These are phyloP conservation scores for Zeuzera pyrina DNA, from an alignment of 2,888 invertebrate species.

Conservation along the genomic window DNA sequence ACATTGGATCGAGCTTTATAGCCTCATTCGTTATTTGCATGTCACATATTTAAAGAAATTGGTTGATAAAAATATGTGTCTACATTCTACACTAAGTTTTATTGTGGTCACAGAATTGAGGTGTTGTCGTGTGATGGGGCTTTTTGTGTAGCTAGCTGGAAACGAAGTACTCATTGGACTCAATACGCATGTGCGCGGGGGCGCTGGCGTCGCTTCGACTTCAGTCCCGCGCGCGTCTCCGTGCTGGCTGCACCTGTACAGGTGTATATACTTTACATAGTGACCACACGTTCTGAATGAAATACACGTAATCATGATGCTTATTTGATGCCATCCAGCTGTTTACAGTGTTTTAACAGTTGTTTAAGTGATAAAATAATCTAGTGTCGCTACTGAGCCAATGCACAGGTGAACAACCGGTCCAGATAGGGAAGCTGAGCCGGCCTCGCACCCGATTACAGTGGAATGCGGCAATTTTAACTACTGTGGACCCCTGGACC, in stretches of 20 bases:
- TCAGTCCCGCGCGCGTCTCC: slow-evolving; percentile 56
- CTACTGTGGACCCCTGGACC: slow-evolving; percentile 66
- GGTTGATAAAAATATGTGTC: too few species aligned
- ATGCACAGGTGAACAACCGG: slow-evolving; percentile 46
- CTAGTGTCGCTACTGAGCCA: slow-evolving; percentile 26
- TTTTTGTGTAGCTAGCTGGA: too few species aligned
- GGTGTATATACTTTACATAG: slow-evolving; percentile 24
- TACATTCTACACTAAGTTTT: too few species aligned
- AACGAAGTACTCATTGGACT: too few species aligned
- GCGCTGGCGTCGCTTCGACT: slow-evolving; percentile 38
- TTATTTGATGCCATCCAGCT: slow-evolving; percentile 27
- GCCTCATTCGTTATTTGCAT: too few species aligned
- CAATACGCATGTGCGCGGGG: slow-evolving; percentile 43
- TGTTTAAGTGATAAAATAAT: slow-evolving; percentile 50
- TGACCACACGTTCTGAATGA: slow-evolving; percentile 40
- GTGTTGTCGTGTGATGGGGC: too few species aligned
- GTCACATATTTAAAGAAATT: too few species aligned
- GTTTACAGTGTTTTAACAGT: slow-evolving; percentile 39
- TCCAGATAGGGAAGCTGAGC: slow-evolving; percentile 65
- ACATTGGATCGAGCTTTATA: too few species aligned
- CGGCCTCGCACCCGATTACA: slow-evolving; percentile 60
- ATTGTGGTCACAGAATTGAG: too few species aligned
- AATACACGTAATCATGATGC: slow-evolving; percentile 43
- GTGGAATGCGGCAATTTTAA: slow-evolving; percentile 72
- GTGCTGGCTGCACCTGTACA: slow-evolving; percentile 32